phyloP scores from a whole-genome alignment of 1,140 invertebrate species.

The Limonius californicus region DNA sequence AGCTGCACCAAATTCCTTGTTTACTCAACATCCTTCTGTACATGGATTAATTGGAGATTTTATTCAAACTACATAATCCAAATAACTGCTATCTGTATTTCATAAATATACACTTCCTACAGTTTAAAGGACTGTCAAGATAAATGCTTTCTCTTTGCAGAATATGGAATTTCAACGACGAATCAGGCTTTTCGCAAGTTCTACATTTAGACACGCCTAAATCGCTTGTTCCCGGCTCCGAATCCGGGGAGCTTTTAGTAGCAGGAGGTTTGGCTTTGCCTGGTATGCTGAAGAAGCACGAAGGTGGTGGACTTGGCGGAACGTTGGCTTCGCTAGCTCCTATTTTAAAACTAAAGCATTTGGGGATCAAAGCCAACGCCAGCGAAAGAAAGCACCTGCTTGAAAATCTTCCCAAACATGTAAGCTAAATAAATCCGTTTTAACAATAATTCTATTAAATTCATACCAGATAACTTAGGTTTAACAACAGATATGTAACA shows the following conservation, averaged over 20 bases:
- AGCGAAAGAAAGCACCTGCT: conserved; percentile 48
- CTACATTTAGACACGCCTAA: conserved; percentile 58
- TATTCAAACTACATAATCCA: too few species aligned
- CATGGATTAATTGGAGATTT: too few species aligned
- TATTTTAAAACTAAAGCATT: conserved; percentile 50
- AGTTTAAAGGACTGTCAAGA: too few species aligned
- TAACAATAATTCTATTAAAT: too few species aligned
- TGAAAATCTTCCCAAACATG: conserved; percentile 52
- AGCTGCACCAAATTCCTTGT: too few species aligned
- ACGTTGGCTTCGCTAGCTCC: conserved; percentile 46
- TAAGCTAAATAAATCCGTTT: too few species aligned
- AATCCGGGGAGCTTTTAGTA: conserved; percentile 55
- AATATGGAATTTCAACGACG: conserved; percentile 65
- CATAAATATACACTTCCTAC: too few species aligned
- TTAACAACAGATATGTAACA: too few species aligned
- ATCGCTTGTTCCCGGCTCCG: conserved; percentile 59
- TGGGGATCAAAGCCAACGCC: conserved; percentile 49
- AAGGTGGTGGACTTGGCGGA: conserved; percentile 39
- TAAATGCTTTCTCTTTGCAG: conserved; percentile 45
- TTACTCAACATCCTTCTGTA: too few species aligned
- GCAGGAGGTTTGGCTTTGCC: conserved; percentile 58
- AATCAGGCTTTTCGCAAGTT: conserved; percentile 64
- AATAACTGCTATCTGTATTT: too few species aligned
- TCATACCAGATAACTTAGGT: too few species aligned
- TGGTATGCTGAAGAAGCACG: conserved; percentile 40